Base-by-base conservation (phyloP, 2,888 invertebrate genomes). In the Perithous albicinctus region DNA sequence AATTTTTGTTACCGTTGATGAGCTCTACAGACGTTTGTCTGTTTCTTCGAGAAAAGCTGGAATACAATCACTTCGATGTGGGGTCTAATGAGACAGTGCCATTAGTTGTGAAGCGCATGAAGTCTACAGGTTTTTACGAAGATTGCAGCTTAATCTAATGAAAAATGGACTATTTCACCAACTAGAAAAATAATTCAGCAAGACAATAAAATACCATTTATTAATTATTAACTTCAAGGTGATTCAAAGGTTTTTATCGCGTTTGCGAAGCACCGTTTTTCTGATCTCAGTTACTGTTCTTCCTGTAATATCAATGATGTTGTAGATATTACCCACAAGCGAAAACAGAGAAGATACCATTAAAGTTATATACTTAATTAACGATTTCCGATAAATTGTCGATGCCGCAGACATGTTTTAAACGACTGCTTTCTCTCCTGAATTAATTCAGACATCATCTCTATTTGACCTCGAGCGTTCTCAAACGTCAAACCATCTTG, bases 11-110 rank as follows among this genome's bases (percentile, higher is more conserved):
- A 29, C 43, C 32, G 15, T 59, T n/a, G 43, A 35, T 48, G 43
- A 56, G 54, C 54, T 56, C 26, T 54, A 26, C 15, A 41, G 54
- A 56, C 20, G 63, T 29, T 59, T 59, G 32, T 59, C 56, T 18
- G 10, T 29, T 7, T 26, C 12, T 56, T 54, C 56, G 26, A 23
- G 15, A 23, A 10, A 26, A 64, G 43, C n/a, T 46, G 41, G 64
- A 26, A 20, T n/a, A 20, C 6, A 20, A 41, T 64, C 15, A 12
- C 35, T 67, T 26, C 23, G 41, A 23, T 63, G 46, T 32, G 48
- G 48, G 12, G 48, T 32, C 20, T n/a, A 67, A 67, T 51, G 41
- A 43, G 67, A 67, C 38, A 20, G 18, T 15, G 59, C 8, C 32
- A 2, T 8, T 32, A 1, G 7, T 32, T 35, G 26, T 23, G n/a